A percentile compares a stretch with the other conserved stretches of the same genome.
Evolutionary conservation across 1,140 invertebrate genomes (phyloP).

Genomic region (Octopus bimaculoides): DNA sequence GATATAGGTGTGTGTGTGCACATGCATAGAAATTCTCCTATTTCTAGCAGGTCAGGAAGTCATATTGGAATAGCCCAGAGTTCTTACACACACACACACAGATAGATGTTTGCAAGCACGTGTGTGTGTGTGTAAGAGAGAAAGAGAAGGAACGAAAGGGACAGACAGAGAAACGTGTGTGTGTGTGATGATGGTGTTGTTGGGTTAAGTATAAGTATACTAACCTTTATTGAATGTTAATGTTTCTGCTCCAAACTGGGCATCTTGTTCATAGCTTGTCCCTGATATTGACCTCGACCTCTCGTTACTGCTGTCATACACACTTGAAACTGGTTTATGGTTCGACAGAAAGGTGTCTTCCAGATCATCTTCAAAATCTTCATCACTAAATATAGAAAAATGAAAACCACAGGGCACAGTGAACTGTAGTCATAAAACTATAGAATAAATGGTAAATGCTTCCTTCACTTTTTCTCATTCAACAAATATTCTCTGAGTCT

Average conservation of each 20-base stretch:
- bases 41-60: neutral
- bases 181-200: neutral
- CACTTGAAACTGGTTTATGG: neutral
- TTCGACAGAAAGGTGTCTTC: neutral
- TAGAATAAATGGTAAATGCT: too few species aligned
- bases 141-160: neutral
- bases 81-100: neutral
- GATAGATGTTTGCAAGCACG: neutral
- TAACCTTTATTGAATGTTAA: neutral
- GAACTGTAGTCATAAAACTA: neutral
- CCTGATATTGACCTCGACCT: neutral
- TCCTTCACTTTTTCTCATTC: too few species aligned
- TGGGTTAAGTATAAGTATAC: neutral
- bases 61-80: neutral
- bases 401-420: neutral
- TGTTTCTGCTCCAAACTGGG: neutral
- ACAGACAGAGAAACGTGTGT: neutral
- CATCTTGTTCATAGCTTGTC: neutral
- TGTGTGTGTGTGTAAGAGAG: neutral
- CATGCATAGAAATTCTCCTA: neutral
- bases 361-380: neutral
- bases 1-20: neutral
- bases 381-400: slow-evolving; percentile 1
- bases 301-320: neutral
- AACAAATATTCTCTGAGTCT: too few species aligned